Evolutionary conservation across 2,797 vertebrate species (phyloP).

Genomic region (Liasis olivaceus): DNA sequence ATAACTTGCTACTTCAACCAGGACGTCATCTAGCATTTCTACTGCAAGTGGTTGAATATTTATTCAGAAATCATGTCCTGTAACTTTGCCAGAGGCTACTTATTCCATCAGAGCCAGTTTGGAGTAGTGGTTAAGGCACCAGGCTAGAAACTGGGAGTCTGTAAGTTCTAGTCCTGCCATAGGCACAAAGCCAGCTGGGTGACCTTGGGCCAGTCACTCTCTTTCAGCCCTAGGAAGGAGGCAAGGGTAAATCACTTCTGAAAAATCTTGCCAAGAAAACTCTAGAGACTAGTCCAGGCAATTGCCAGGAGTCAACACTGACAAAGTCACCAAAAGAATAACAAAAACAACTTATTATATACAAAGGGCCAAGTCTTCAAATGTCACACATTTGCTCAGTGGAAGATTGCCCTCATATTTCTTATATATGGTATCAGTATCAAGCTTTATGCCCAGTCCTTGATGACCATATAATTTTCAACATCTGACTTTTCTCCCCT

Average conservation of each 20-base stretch:
- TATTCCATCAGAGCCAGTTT: neutral
- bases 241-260: too few species aligned
- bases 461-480: neutral
- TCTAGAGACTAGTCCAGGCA: too few species aligned
- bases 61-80: conserved; percentile 2
- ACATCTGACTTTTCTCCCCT: neutral
- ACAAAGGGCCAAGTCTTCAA: neutral
- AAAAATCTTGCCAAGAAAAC: too few species aligned
- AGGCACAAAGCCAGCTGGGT: too few species aligned
- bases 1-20: neutral
- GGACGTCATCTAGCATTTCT: neutral
- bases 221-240: too few species aligned
- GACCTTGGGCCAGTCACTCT: too few species aligned
- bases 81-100: conserved; percentile 28
- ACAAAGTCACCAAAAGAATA: too few species aligned
- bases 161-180: too few species aligned
- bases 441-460: neutral
- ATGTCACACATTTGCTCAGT: conserved; percentile 6
- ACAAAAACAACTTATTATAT: too few species aligned
- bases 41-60: conserved; percentile 11
- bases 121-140: too few species aligned
- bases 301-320: too few species aligned
- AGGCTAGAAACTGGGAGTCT: too few species aligned
- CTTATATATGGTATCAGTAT: neutral
- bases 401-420: conserved; percentile 3